Evolutionary conservation across 1,140 invertebrate genomes (phyloP).

Genomic region (Brachionus calyciflorus): DNA sequence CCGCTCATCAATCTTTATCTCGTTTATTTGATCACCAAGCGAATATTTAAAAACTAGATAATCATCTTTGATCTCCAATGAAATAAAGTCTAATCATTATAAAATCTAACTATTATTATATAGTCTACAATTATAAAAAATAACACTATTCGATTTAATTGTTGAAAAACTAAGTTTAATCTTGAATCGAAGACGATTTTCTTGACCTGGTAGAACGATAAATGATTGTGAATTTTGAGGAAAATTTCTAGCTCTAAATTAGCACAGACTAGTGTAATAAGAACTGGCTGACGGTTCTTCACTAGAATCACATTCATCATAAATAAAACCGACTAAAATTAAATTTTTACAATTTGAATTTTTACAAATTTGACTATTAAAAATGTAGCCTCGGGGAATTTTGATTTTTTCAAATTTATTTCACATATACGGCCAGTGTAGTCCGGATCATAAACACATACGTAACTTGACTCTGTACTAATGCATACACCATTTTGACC

Average conservation of each 20-base stretch:
- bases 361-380: too few species aligned
- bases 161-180: too few species aligned
- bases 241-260: conserved; percentile 79
- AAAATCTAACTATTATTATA: not conserved
- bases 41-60: conserved; percentile 33
- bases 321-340: conserved; percentile 70
- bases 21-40: not conserved
- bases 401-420: conserved; percentile 50
- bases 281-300: too few species aligned
- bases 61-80: not conserved
- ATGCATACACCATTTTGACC: too few species aligned
- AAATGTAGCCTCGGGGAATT: not conserved
- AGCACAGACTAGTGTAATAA: too few species aligned
- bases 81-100: conserved; percentile 39
- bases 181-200: conserved; percentile 78
- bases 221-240: conserved; percentile 71
- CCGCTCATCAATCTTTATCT: not conserved
- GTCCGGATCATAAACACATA: too few species aligned
- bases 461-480: too few species aligned
- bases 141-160: conserved; percentile 10
- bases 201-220: conserved; percentile 82
- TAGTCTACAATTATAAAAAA: conserved; percentile 18
- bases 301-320: conserved; percentile 52
- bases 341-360: conserved; percentile 69
- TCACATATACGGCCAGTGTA: conserved; percentile 62